These are phyloP conservation scores for Ivindomyrus marchei DNA, from an alignment of 2,113 vertebrate genomes.

Conservation along the genomic window DNA sequence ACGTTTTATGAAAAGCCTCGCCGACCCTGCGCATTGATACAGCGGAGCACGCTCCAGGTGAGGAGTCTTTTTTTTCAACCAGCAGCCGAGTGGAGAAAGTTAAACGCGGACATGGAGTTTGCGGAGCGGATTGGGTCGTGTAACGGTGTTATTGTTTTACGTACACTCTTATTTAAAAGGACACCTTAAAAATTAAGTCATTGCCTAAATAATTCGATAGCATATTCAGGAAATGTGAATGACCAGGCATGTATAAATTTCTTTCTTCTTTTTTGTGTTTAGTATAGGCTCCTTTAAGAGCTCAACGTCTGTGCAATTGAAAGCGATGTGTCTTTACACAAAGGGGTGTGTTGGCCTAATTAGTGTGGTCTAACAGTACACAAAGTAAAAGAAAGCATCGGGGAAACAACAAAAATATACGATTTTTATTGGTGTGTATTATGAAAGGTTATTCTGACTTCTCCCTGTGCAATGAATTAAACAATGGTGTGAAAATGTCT, in stretches of 20 bases:
- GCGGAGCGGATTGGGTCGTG: background rate
- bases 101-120: background rate
- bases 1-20: conserved; percentile 63
- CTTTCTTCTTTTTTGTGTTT: background rate
- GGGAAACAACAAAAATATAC: background rate
- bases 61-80: conserved; percentile 39
- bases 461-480: background rate
- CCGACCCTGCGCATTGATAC: conserved; percentile 70
- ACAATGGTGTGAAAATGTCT: background rate
- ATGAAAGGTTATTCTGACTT: background rate
- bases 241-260: background rate
- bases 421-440: background rate
- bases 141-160: conserved; percentile 1
- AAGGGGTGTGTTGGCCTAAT: conserved; percentile 20
- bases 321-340: conserved; percentile 12
- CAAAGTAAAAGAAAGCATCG: conserved; percentile 12
- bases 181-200: background rate
- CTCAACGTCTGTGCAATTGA: conserved; percentile 9
- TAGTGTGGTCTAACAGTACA: conserved; percentile 16
- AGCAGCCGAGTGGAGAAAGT: conserved; percentile 8
- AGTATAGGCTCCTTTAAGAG: conserved; percentile 1
- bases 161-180: conserved; percentile 6
- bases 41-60: conserved; percentile 65
- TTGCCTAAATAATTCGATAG: background rate
- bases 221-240: background rate